Percentiles rank a stretch among this genome's conserved stretches.
phyloP scores from a whole-genome alignment of 2,888 invertebrate genomes.

The Timema podura region DNA sequence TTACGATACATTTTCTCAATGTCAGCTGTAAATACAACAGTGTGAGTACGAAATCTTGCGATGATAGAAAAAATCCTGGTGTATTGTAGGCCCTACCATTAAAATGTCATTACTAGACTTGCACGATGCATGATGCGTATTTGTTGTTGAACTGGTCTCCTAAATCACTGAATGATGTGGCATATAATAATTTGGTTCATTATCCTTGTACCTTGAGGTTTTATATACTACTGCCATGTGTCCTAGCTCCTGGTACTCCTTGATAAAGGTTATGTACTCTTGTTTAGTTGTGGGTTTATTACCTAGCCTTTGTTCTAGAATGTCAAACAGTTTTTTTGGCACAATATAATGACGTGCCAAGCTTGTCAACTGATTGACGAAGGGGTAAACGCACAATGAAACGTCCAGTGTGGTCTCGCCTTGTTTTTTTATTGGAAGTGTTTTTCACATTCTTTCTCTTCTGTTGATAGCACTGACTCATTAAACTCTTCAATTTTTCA shows the following conservation, averaged over 20 bases:
- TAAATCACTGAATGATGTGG: not conserved
- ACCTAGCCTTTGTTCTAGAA: not conserved
- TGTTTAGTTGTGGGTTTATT: not conserved
- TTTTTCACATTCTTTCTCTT: too few relatives aligned
- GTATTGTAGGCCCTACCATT: not conserved
- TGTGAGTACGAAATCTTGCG: not conserved
- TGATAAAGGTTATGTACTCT: not conserved
- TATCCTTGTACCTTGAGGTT: not conserved
- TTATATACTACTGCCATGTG: not conserved
- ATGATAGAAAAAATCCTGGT: not conserved
- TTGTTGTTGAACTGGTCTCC: not conserved
- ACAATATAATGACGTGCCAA: too few relatives aligned
- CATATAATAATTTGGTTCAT: not conserved
- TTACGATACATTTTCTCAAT: conserved; percentile 11
- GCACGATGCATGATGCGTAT: not conserved
- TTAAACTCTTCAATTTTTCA: too few relatives aligned
- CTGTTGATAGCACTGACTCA: too few relatives aligned
- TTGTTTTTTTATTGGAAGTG: too few relatives aligned
- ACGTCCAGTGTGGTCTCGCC: too few relatives aligned
- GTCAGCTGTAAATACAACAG: conserved; percentile 3
- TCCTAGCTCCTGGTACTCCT: not conserved
- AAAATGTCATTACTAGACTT: not conserved
- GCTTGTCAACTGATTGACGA: too few relatives aligned
- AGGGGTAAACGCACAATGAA: too few relatives aligned
- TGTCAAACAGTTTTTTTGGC: not conserved